A percentile compares a stretch with the other conserved stretches of the same genome.
phyloP scores from a whole-genome alignment of 2,888 invertebrate genomes.

The Drosophila anceps region DNA sequence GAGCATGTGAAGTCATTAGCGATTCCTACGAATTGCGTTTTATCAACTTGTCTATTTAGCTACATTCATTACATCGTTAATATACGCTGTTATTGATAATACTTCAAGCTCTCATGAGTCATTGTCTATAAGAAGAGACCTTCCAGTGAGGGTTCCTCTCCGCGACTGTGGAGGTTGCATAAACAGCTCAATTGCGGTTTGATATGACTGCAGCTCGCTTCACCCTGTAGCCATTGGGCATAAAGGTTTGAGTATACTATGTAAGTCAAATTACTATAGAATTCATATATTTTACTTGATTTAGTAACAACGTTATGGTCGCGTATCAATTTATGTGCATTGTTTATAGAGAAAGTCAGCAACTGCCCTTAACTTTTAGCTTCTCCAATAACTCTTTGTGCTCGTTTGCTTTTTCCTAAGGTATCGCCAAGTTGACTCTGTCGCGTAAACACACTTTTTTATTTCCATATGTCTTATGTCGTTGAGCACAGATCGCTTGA shows the following conservation, averaged over 20 bases:
- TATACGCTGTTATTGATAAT: conserved; percentile 18
- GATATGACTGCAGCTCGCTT: conserved; percentile 8
- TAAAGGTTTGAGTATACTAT: neutral
- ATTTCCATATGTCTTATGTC: conserved; percentile 43
- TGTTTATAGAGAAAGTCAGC: no score
- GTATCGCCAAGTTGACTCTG: neutral
- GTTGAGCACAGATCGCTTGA: conserved; percentile 26
- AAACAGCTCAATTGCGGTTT: conserved; percentile 36
- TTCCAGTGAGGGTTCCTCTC: conserved; percentile 34
- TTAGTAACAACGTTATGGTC: no score
- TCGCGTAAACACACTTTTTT: neutral
- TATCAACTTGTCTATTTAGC: conserved; percentile 18
- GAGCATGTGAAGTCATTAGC: conserved; percentile 8
- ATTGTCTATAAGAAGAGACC: conserved; percentile 23
- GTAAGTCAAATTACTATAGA: neutral
- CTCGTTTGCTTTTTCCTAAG: neutral
- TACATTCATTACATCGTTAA: conserved; percentile 18
- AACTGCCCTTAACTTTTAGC: no score
- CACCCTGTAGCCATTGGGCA: neutral
- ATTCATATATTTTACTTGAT: neutral
- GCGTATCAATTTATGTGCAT: no score
- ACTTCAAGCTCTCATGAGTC: conserved; percentile 23
- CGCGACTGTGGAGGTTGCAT: conserved; percentile 28
- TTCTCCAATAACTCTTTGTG: neutral
- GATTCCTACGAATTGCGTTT: conserved; percentile 3